Conservation (phyloP, 2,888 invertebrate genomes). For the Agrochola macilenta region DNA sequence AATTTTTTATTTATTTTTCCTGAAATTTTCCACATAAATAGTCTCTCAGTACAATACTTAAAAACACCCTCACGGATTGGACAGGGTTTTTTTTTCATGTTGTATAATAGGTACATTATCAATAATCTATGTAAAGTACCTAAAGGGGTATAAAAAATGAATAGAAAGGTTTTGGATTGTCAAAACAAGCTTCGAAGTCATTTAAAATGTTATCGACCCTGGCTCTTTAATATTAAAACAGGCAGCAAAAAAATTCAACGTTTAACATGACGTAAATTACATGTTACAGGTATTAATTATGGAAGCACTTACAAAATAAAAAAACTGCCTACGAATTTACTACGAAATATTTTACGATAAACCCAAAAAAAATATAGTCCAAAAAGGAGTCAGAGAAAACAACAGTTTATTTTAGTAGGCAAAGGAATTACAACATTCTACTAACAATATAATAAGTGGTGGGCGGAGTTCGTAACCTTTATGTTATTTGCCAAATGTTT, state of each 20-base stretch:
- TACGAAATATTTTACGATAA: not conserved
- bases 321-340: constrained; percentile 21
- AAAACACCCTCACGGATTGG: too few relatives aligned
- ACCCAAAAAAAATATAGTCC: not conserved
- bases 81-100: too few relatives aligned
- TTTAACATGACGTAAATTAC: constrained; percentile 23
- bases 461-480: constrained; percentile 40
- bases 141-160: not conserved
- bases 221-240: constrained; percentile 24
- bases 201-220: constrained; percentile 11
- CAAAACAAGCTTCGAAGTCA: not conserved
- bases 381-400: not conserved
- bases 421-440: constrained; percentile 40
- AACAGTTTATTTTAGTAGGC: not conserved
- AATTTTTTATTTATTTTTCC: too few relatives aligned
- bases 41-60: too few relatives aligned
- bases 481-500: constrained; percentile 20
- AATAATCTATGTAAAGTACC: not conserved
- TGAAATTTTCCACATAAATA: too few relatives aligned
- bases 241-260: not conserved
- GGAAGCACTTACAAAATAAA: not conserved
- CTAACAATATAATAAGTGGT: constrained; percentile 21
- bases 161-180: not conserved
- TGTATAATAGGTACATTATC: too few relatives aligned
- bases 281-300: constrained; percentile 3